Percentiles rank a stretch among this genome's conserved stretches.
Evolutionary conservation across 2,113 vertebrate species (phyloP).

Genomic region (Gymnocephalus cernua): DNA sequence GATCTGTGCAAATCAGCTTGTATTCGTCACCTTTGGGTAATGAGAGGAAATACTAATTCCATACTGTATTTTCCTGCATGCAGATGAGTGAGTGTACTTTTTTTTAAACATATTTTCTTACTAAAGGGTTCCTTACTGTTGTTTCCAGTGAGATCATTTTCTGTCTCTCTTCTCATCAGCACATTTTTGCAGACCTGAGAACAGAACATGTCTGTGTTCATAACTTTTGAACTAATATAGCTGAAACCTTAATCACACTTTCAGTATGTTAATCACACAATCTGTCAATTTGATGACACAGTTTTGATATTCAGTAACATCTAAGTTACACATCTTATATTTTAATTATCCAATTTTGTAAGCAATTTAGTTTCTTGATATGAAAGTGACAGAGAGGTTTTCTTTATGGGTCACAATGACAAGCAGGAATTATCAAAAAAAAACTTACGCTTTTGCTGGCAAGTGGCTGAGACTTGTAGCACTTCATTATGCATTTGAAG

Average conservation of each 20-base stretch:
- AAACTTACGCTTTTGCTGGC: slow-evolving; percentile 85
- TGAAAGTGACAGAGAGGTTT: not conserved
- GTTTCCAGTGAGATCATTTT: slow-evolving; percentile 4
- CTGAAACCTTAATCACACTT: not conserved
- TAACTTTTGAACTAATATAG: not conserved
- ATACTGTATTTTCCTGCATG: not conserved
- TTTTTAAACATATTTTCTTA: not conserved
- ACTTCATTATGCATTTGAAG: slow-evolving; percentile 93
- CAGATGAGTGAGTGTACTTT: not conserved
- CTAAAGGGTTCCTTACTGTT: slow-evolving; percentile 39
- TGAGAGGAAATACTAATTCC: not conserved
- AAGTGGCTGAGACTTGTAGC: slow-evolving; percentile 91
- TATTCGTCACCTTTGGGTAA: not conserved
- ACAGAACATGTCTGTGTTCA: slow-evolving; percentile 1
- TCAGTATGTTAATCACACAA: not conserved
- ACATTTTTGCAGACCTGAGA: slow-evolving; percentile 91
- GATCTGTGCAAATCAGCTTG: not conserved
- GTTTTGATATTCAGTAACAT: not conserved
- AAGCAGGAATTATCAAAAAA: not conserved
- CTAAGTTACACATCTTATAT: not conserved
- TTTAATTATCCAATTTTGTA: not conserved
- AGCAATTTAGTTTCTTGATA: not conserved
- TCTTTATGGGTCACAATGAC: not conserved
- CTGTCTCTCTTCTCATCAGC: slow-evolving; percentile 73
- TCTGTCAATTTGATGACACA: not conserved